A percentile compares a stretch with the other conserved stretches of the same genome.
Evolutionary conservation across 2,113 vertebrate species (phyloP).

Genomic region (Oryzias celebensis): DNA sequence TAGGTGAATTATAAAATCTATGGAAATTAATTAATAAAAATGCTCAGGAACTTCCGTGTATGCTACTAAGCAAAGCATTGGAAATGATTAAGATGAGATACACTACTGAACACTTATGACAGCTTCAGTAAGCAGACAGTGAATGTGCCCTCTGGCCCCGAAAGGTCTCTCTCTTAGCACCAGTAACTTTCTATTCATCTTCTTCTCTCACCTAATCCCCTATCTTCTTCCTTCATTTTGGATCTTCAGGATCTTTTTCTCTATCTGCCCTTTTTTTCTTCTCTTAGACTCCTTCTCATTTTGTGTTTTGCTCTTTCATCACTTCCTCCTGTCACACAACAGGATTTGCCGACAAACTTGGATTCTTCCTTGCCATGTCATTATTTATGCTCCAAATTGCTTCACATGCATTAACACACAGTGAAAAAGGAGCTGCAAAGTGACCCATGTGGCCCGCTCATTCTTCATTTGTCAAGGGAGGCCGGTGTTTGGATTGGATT

Average conservation of each 20-base stretch:
- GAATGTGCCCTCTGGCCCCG: no score
- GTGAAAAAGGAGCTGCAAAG: conserved; percentile 2
- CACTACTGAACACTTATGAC: no score
- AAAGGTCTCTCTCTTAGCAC: no score
- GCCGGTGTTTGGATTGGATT: conserved; percentile 49
- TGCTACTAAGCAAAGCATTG: no score
- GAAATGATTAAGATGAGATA: no score
- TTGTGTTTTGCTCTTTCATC: conserved; percentile 4
- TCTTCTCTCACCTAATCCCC: no score
- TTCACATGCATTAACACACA: neutral
- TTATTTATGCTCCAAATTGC: neutral
- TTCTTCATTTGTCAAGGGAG: conserved; percentile 42
- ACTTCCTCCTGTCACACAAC: neutral
- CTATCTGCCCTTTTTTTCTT: neutral
- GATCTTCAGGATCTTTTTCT: neutral
- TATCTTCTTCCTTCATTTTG: no score
- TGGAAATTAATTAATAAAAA: no score
- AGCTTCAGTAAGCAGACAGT: no score
- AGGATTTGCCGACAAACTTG: conserved; percentile 1
- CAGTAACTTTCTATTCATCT: no score
- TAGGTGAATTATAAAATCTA: no score
- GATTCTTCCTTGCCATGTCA: neutral
- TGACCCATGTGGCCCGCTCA: conserved; percentile 39
- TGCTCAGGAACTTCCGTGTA: no score
- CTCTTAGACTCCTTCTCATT: conserved; percentile 1